phyloP scores from a whole-genome alignment of 2,113 vertebrate genomes.

The Phocoena phocoena region DNA sequence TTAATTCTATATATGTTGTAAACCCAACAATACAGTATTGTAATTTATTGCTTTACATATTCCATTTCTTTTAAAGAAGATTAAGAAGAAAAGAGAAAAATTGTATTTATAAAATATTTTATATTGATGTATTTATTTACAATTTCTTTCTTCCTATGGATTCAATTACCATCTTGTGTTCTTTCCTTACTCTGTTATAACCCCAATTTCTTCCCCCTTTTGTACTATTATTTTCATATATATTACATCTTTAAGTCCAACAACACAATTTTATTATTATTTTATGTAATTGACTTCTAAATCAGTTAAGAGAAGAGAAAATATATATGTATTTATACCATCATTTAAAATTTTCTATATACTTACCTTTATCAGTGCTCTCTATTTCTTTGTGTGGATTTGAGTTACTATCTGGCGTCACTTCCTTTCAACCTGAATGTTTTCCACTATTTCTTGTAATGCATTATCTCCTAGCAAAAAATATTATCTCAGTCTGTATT shows the following conservation, averaged over 20 bases:
- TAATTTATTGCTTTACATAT: neutral
- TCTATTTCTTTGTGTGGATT: neutral
- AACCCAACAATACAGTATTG: neutral
- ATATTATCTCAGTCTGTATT: neutral
- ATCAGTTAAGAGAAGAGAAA: neutral
- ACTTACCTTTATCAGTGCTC: neutral
- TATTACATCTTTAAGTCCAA: neutral
- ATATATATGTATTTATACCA: neutral
- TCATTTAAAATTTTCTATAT: neutral
- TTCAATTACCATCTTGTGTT: neutral
- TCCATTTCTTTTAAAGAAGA: neutral
- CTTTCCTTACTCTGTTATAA: neutral
- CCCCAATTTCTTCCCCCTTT: neutral
- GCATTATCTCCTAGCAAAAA: neutral
- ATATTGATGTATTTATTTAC: neutral
- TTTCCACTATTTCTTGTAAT: neutral
- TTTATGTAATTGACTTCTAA: neutral
- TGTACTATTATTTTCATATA: neutral
- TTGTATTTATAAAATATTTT: neutral
- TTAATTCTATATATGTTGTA: neutral
- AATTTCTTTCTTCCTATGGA: neutral
- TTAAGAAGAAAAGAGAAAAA: neutral
- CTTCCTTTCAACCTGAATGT: neutral
- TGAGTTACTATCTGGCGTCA: neutral
- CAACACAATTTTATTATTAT: neutral